phyloP scores from a whole-genome alignment of 2,797 vertebrate genomes.

The Cryptoprocta ferox region DNA sequence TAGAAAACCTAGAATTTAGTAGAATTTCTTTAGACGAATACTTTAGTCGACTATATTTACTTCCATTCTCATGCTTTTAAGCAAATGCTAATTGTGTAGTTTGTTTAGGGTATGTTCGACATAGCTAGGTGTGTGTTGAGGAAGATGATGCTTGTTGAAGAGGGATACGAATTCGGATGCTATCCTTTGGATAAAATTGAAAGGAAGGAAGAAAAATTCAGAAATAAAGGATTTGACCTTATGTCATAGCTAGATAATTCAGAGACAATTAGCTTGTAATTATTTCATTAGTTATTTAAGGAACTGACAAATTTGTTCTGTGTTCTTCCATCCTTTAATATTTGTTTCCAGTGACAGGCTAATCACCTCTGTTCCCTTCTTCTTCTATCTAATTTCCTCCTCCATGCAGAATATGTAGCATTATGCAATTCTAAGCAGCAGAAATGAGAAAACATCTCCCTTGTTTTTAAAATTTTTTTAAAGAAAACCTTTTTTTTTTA shows the following conservation, averaged over 20 bases:
- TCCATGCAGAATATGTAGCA: not conserved
- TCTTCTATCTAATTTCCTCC: not conserved
- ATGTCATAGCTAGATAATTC: not conserved
- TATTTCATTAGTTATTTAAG: slow-evolving; percentile 30
- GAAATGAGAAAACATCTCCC: not conserved
- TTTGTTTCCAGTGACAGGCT: slow-evolving; percentile 1
- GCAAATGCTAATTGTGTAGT: not conserved
- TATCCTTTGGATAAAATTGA: not conserved
- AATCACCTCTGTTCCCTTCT: not conserved
- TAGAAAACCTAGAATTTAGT: not conserved
- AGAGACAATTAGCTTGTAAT: not conserved
- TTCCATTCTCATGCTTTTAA: not conserved
- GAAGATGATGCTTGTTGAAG: not conserved
- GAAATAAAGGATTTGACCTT: not conserved
- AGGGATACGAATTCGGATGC: not conserved
- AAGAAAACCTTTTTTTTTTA: not conserved
- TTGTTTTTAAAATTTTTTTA: not conserved
- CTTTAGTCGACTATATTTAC: not conserved
- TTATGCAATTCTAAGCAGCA: not conserved
- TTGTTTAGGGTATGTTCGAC: not conserved
- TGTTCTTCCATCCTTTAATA: not conserved
- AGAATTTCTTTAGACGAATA: not conserved
- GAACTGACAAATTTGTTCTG: not conserved
- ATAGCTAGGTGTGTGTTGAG: not conserved
- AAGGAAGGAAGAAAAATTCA: not conserved